These are phyloP conservation scores for Distichodus sexfasciatus DNA, from an alignment of 2,797 vertebrate species.

Conservation along the genomic window DNA sequence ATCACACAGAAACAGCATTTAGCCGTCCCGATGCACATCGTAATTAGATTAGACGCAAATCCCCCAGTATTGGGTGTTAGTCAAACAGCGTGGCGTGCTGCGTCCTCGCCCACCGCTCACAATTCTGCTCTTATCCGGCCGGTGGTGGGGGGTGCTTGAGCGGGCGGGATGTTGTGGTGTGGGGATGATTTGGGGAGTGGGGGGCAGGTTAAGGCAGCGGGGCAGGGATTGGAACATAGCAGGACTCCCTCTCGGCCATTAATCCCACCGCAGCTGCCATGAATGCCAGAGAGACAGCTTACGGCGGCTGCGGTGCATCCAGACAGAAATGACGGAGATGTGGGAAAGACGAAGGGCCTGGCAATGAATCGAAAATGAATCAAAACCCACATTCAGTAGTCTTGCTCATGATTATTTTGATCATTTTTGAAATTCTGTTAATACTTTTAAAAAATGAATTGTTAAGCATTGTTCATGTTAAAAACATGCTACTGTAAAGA, in stretches of 20 bases:
- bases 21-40: slow-evolving; percentile 34
- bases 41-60: slow-evolving; percentile 53
- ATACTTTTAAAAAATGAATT: no score
- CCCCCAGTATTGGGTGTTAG: slow-evolving; percentile 14
- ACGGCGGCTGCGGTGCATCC: slow-evolving; percentile 1
- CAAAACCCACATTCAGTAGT: no score
- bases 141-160: not conserved
- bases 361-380: no score
- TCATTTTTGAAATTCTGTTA: no score
- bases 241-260: slow-evolving; percentile 26
- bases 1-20: slow-evolving; percentile 30
- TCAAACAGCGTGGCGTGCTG: slow-evolving; percentile 24
- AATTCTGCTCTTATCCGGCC: slow-evolving; percentile 36
- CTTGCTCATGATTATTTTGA: no score
- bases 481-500: no score
- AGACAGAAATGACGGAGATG: not conserved
- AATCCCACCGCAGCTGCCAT: slow-evolving; percentile 30
- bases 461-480: no score
- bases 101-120: slow-evolving; percentile 20
- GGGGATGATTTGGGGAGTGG: slow-evolving; percentile 11
- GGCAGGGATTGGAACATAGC: slow-evolving; percentile 44
- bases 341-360: not conserved
- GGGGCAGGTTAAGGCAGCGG: slow-evolving; percentile 23
- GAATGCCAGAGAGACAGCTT: slow-evolving; percentile 11
- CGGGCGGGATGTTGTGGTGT: no score